These are phyloP conservation scores for Parazoanthus swiftii DNA, from an alignment of 92 coral and sea anemone species.

Conservation along the genomic window DNA sequence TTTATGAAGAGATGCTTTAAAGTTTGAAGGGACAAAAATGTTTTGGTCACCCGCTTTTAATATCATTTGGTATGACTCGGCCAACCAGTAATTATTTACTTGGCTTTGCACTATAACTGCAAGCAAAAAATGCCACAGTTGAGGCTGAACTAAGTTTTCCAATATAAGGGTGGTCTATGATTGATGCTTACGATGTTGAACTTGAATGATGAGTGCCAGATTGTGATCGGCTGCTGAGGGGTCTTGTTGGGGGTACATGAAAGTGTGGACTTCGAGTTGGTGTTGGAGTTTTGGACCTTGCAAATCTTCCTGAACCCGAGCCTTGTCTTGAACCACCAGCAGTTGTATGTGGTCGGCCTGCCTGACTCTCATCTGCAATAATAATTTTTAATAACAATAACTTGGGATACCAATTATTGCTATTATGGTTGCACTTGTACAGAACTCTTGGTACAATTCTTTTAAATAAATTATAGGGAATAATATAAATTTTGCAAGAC, in stretches of 20 bases:
- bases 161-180: not conserved
- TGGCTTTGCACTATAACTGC: not conserved
- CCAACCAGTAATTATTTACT: too few species aligned
- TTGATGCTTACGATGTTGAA: constrained; percentile 73
- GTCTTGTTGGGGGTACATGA: constrained; percentile 25
- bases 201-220: constrained; percentile 71
- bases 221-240: constrained; percentile 55
- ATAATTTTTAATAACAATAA: not conserved
- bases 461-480: too few species aligned
- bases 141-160: not conserved
- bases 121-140: not conserved
- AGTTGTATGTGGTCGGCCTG: constrained; percentile 32
- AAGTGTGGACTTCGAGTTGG: constrained; percentile 44
- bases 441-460: too few species aligned
- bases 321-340: constrained; percentile 15
- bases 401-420: too few species aligned
- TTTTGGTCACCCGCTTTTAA: too few species aligned
- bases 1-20: too few species aligned
- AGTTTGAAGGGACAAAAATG: too few species aligned
- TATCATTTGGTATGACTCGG: too few species aligned
- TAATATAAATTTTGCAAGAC: too few species aligned
- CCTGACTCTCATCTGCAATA: constrained; percentile 7
- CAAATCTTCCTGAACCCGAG: constrained; percentile 11
- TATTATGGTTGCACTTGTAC: too few species aligned
- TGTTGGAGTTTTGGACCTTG: constrained; percentile 51